These are phyloP conservation scores for Acronicta alni DNA, from an alignment of 2,888 invertebrate genomes.

Conservation along the genomic window DNA sequence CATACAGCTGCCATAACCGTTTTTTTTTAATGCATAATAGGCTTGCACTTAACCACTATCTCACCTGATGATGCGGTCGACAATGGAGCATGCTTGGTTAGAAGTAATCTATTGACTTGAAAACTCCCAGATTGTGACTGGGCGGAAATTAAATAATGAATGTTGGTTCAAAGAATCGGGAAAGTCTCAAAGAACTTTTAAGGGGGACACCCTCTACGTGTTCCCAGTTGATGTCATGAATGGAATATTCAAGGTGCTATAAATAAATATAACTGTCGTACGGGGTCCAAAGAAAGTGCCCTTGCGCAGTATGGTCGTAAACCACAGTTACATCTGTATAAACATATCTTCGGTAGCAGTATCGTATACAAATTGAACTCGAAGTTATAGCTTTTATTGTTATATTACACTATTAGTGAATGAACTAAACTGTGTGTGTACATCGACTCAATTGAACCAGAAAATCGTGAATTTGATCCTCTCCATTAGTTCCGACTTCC, in stretches of 20 bases:
- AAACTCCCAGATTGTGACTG: too few species aligned
- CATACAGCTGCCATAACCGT: too few species aligned
- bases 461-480: too few species aligned
- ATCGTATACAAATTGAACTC: slow-evolving; percentile 49
- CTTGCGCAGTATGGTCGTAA: slow-evolving; percentile 73
- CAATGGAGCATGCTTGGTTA: too few species aligned
- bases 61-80: too few species aligned
- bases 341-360: slow-evolving; percentile 73
- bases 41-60: too few species aligned
- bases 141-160: too few species aligned
- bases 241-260: slow-evolving; percentile 73
- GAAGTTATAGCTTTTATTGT: slow-evolving; percentile 46
- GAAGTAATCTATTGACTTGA: too few species aligned
- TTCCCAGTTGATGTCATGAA: slow-evolving; percentile 58
- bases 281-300: slow-evolving; percentile 71
- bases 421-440: not conserved
- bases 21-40: too few species aligned
- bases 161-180: not conserved
- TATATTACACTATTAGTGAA: slow-evolving; percentile 26
- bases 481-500: too few species aligned
- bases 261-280: slow-evolving; percentile 85
- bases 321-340: slow-evolving; percentile 80
- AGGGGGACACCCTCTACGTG: slow-evolving; percentile 14
- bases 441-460: not conserved
- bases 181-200: slow-evolving; percentile 15